Conservation (phyloP, 2,113 vertebrate genomes). For the Phycodurus eques region DNA sequence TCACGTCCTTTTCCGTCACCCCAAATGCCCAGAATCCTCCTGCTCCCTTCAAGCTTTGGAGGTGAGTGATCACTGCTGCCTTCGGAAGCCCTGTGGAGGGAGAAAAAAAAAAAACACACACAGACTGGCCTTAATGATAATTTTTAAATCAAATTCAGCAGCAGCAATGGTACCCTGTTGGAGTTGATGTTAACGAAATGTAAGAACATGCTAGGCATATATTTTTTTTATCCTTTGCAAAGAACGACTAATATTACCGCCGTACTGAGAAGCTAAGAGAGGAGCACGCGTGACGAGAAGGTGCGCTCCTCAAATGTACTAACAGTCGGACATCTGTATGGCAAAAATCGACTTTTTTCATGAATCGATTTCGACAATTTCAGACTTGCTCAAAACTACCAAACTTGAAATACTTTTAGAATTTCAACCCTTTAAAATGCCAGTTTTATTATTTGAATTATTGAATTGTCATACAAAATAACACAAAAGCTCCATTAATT, state of each 20-base stretch:
- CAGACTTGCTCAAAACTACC: neutral
- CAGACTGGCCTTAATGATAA: neutral
- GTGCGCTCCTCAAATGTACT: no score
- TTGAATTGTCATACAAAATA: no score
- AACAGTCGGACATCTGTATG: neutral
- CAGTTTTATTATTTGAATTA: no score
- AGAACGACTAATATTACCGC: no score
- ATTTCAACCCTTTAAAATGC: neutral
- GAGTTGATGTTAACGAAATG: no score
- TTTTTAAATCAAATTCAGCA: neutral
- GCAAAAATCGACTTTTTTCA: neutral
- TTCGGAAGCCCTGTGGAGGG: constrained; percentile 83
- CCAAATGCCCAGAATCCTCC: constrained; percentile 83
- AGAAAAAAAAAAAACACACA: neutral
- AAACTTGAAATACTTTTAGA: neutral
- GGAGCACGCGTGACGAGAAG: no score
- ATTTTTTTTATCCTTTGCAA: no score
- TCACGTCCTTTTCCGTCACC: constrained; percentile 75
- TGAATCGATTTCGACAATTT: neutral
- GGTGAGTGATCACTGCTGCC: constrained; percentile 86
- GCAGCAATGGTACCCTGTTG: no score
- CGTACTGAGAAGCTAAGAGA: no score
- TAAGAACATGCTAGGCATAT: no score
- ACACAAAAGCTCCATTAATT: no score
- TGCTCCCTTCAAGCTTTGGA: constrained; percentile 80